Conservation (phyloP, 2,888 invertebrate species). For the Loripinus fragilis region DNA sequence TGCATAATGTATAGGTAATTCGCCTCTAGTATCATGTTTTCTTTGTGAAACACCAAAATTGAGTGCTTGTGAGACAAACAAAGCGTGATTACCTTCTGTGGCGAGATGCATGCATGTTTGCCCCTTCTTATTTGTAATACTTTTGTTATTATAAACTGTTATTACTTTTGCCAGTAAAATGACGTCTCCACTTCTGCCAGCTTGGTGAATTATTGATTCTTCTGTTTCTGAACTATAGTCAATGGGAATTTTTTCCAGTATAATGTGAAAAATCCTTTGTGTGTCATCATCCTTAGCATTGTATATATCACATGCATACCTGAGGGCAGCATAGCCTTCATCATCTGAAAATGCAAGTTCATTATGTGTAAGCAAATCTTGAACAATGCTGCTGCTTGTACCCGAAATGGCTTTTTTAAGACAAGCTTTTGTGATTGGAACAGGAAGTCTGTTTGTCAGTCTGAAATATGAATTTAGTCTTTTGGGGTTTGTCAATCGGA, state of each 20-base stretch:
- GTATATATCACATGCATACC: neutral
- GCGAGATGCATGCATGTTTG: slow-evolving; percentile 4
- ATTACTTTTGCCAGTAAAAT: neutral
- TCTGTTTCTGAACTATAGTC: neutral
- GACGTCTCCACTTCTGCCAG: neutral
- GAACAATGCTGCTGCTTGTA: neutral
- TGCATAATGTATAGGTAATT: neutral
- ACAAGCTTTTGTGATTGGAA: neutral
- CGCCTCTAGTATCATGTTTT: neutral
- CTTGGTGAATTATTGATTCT: slow-evolving; percentile 5
- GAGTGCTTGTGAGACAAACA: neutral
- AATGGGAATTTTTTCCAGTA: neutral
- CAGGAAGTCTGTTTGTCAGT: neutral
- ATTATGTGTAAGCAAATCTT: neutral
- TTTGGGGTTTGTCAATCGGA: neutral
- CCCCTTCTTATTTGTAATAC: neutral
- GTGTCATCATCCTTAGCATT: neutral
- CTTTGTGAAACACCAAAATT: neutral
- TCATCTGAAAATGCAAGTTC: neutral
- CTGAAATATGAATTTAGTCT: neutral
- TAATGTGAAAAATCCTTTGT: neutral
- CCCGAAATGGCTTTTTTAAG: neutral
- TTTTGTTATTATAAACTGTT: neutral
- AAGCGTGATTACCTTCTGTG: neutral
- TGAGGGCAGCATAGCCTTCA: neutral